These are phyloP conservation scores for Eueides isabella DNA, from an alignment of 1,140 invertebrate genomes.

Conservation along the genomic window DNA sequence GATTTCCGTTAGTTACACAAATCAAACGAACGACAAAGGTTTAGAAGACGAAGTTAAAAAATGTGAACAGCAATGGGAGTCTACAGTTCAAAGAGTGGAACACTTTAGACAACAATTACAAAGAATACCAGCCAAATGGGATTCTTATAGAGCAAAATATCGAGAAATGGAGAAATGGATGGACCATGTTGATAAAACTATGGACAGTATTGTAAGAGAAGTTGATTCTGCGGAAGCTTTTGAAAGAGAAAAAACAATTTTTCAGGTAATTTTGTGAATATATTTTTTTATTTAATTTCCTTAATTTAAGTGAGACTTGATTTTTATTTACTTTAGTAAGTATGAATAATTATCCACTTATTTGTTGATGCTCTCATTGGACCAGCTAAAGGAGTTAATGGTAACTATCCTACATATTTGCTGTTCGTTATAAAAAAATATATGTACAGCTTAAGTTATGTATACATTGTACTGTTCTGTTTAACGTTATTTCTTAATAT, in stretches of 20 bases:
- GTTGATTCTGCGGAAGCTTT: slow-evolving; percentile 93
- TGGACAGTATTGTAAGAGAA: slow-evolving; percentile 92
- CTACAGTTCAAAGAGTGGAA: slow-evolving; percentile 87
- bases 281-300: background rate
- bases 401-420: slow-evolving; percentile 67
- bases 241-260: slow-evolving; percentile 92
- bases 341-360: background rate
- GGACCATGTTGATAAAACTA: slow-evolving; percentile 91
- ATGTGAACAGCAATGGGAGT: slow-evolving; percentile 89
- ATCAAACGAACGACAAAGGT: slow-evolving; percentile 85
- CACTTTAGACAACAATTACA: slow-evolving; percentile 89
- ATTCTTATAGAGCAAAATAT: slow-evolving; percentile 92
- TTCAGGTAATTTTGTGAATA: slow-evolving; percentile 87
- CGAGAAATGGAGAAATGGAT: slow-evolving; percentile 94
- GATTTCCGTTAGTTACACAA: slow-evolving; percentile 85
- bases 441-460: background rate
- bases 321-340: too few species aligned
- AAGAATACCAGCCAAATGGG: slow-evolving; percentile 95
- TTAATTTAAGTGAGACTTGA: too few species aligned
- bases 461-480: background rate
- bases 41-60: slow-evolving; percentile 85
- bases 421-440: background rate
- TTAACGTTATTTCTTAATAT: background rate
- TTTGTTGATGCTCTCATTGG: slow-evolving; percentile 52
- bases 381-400: slow-evolving; percentile 83